Evolutionary conservation across 2,888 invertebrate genomes (phyloP).

Genomic region (Camptogramma bilineatum): DNA sequence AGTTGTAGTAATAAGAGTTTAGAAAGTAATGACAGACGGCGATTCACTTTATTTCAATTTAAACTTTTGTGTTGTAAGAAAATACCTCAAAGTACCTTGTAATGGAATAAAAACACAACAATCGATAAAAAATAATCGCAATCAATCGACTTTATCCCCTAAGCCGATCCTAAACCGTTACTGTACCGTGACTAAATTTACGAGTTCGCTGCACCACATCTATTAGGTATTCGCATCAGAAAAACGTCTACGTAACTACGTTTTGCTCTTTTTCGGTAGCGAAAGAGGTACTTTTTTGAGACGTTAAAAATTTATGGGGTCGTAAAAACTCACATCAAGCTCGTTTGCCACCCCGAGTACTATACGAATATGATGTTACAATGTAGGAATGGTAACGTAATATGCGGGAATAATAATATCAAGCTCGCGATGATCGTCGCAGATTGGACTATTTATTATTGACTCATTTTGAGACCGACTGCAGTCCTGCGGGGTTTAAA

Average conservation of each 20-base stretch:
- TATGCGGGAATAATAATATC: slow-evolving; percentile 46
- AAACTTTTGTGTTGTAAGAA: too few relatives aligned
- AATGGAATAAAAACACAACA: not conserved
- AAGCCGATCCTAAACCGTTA: slow-evolving; percentile 9
- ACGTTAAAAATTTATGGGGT: slow-evolving; percentile 80
- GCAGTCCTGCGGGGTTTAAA: too few relatives aligned
- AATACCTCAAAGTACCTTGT: not conserved
- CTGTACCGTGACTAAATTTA: slow-evolving; percentile 31
- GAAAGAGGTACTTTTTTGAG: slow-evolving; percentile 71
- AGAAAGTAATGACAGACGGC: too few relatives aligned
- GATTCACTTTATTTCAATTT: too few relatives aligned
- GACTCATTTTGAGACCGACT: not conserved
- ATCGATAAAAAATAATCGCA: slow-evolving; percentile 24
- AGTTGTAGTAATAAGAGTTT: too few relatives aligned
- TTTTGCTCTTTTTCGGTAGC: slow-evolving; percentile 59
- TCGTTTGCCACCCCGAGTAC: slow-evolving; percentile 65
- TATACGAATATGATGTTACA: slow-evolving; percentile 67
- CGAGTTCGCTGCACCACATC: slow-evolving; percentile 33
- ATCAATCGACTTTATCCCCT: slow-evolving; percentile 22
- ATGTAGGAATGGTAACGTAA: slow-evolving; percentile 56
- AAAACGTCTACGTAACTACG: slow-evolving; percentile 53
- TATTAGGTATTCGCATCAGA: slow-evolving; percentile 56
- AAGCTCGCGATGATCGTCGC: slow-evolving; percentile 27
- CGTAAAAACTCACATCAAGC: slow-evolving; percentile 73
- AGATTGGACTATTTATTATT: slow-evolving; percentile 16